A percentile compares a stretch with the other conserved stretches of the same genome.
Evolutionary conservation across 1,140 invertebrate genomes (phyloP).

Genomic region (Drosophila trapezifrons): DNA sequence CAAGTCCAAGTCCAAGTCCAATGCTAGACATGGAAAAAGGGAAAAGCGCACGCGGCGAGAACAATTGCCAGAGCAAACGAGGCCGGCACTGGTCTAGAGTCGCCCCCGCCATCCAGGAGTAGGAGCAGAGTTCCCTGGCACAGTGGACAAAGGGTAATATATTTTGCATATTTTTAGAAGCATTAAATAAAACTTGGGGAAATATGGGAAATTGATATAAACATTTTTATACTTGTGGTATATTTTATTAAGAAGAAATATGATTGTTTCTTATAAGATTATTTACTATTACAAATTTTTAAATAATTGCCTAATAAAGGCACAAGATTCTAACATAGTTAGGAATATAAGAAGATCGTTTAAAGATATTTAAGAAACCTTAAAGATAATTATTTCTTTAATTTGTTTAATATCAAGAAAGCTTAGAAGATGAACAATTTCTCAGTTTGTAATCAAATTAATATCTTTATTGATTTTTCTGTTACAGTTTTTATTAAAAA

Average conservation of each 20-base stretch:
- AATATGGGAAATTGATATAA: too few relatives aligned
- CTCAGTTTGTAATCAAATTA: too few relatives aligned
- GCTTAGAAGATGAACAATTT: not conserved
- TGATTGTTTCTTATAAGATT: too few relatives aligned
- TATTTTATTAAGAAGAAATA: too few relatives aligned
- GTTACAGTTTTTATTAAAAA: not conserved
- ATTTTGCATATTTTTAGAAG: too few relatives aligned
- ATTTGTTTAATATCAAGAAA: not conserved
- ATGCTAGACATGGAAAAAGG: conserved; percentile 69
- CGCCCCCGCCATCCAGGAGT: conserved; percentile 41
- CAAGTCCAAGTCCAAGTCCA: conserved; percentile 36
- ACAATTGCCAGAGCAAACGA: conserved; percentile 73
- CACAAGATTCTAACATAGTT: not conserved
- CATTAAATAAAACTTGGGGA: too few relatives aligned
- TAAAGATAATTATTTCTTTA: not conserved
- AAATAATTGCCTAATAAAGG: too few relatives aligned
- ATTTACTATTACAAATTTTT: too few relatives aligned
- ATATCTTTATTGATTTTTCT: too few relatives aligned
- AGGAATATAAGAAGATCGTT: too few relatives aligned
- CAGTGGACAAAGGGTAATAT: conserved; percentile 5
- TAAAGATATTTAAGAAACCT: not conserved
- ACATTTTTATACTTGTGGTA: too few relatives aligned
- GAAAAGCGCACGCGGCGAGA: conserved; percentile 76
- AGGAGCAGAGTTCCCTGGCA: conserved; percentile 1
- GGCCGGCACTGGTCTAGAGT: conserved; percentile 21